Evolutionary conservation across 2,888 invertebrate species (phyloP), one percentile per base, ranked within the genome.

Genomic region (Rhogogaster chlorosoma): DNA sequence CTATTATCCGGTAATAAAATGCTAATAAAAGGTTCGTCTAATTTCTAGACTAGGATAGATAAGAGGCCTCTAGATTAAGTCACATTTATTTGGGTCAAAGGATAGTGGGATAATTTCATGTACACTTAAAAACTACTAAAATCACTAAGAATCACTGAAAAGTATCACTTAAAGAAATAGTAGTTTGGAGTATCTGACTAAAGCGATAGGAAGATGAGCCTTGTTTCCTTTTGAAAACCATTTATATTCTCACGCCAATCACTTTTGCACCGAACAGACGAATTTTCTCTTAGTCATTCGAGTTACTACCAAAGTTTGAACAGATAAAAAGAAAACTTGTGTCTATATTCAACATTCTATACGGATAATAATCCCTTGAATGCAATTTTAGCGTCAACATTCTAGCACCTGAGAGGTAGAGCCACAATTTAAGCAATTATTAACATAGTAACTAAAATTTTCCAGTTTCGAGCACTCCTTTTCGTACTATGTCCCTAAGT

Each of bases 121-220:
- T 83, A 83, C 67, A 83, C 83, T 83, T 83, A 83, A 67, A 83
- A 67, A 83, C 83, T 83, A 83, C 67, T 64, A 83, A 80, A 61
- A 83, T 83, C 83, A 70, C 70, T 64, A 83, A 83, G 83, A 83
- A 83, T 70, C 70, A 83, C 70, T 83, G 61, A 18, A 29, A 57
- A 83, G 64, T 67, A 64, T 67, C 67, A 70, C 70, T 83, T 83
- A 83, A 83, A 67, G 80, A 80, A 61, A 80, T 80, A 80, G 80
- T 80, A 80, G 80, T n/a, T 36, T 38, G 80, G 80, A 57, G 53
- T 61, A 38, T 61, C 22, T 18, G 10, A 57, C 80, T 22, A 32
- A 29, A 29, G 7, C 18, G 12, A 80, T 80, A 53, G n/a, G n/a
- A n/a, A 36, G n/a, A 36, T 71, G 9, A 61, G 26, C 10, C 26